Conservation (phyloP, 1,140 invertebrate species). For the Neelides sp. region DNA sequence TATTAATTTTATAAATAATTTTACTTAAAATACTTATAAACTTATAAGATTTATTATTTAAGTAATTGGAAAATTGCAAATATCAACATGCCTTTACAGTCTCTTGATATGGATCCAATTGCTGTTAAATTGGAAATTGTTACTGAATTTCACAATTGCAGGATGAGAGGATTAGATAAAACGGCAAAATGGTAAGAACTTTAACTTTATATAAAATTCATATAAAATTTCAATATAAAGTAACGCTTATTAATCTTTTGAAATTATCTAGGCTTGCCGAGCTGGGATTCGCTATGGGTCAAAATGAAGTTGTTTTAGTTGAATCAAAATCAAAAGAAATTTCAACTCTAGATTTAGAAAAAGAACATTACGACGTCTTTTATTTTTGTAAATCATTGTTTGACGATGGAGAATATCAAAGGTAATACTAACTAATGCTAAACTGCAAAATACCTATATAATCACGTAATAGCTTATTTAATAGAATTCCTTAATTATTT, state of each 20-base stretch:
- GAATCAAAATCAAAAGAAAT: slow-evolving; percentile 36
- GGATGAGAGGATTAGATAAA: slow-evolving; percentile 34
- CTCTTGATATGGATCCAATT: slow-evolving; percentile 27
- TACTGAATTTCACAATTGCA: slow-evolving; percentile 35
- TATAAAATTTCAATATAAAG: slow-evolving; percentile 1
- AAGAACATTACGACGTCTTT: slow-evolving; percentile 56
- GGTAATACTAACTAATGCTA: slow-evolving; percentile 30
- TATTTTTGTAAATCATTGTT: slow-evolving; percentile 77
- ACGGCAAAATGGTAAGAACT: slow-evolving; percentile 37
- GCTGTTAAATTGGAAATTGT: slow-evolving; percentile 36
- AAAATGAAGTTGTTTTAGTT: slow-evolving; percentile 48
- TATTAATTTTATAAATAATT: no score
- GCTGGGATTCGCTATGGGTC: slow-evolving; percentile 61
- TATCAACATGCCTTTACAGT: neutral
- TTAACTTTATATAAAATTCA: neutral
- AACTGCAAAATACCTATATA: neutral
- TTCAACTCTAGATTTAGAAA: slow-evolving; percentile 35
- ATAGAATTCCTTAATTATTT: slow-evolving; percentile 1
- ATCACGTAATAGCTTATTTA: neutral
- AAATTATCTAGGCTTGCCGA: slow-evolving; percentile 53
- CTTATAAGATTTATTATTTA: no score
- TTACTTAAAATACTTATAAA: no score
- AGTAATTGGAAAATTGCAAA: no score
- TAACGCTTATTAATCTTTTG: neutral
- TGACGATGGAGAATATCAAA: slow-evolving; percentile 81